These are phyloP conservation scores for Zaprionus kolodkinae DNA, from an alignment of 1,140 invertebrate genomes.

Conservation along the genomic window DNA sequence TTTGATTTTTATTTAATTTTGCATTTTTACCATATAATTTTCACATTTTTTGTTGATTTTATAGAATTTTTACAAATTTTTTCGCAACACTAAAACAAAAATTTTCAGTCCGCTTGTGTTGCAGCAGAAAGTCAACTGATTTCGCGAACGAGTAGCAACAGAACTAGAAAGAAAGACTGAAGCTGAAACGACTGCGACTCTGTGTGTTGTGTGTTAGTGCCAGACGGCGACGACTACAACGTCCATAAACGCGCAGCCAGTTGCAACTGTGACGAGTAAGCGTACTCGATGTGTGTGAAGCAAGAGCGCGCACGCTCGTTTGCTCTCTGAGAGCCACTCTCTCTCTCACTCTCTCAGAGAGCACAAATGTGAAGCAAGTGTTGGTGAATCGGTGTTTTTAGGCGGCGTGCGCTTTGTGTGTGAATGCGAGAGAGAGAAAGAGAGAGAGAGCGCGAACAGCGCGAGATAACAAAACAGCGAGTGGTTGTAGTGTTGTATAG, in stretches of 20 bases:
- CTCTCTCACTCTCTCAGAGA: constrained; percentile 26
- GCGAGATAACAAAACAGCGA: constrained; percentile 43
- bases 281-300: constrained; percentile 33
- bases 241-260: constrained; percentile 35
- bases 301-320: constrained; percentile 37
- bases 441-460: not conserved
- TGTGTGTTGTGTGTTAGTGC: constrained; percentile 52
- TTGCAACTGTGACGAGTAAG: constrained; percentile 45
- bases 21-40: constrained; percentile 76
- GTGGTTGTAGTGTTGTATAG: constrained; percentile 38
- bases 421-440: constrained; percentile 10
- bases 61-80: constrained; percentile 79
- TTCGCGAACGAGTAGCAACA: constrained; percentile 80
- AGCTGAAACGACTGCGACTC: constrained; percentile 59
- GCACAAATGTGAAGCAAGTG: constrained; percentile 4
- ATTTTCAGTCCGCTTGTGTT: constrained; percentile 83
- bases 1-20: constrained; percentile 69
- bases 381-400: constrained; percentile 10
- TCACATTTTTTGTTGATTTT: constrained; percentile 80
- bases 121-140: constrained; percentile 79
- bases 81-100: constrained; percentile 84
- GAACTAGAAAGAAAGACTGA: constrained; percentile 76
- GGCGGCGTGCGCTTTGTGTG: constrained; percentile 31
- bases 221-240: constrained; percentile 46
- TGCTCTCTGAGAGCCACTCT: constrained; percentile 26